Percentiles rank a stretch among this genome's conserved stretches.
phyloP scores from a whole-genome alignment of 2,797 vertebrate species.

The Aselliscus stoliczkanus region DNA sequence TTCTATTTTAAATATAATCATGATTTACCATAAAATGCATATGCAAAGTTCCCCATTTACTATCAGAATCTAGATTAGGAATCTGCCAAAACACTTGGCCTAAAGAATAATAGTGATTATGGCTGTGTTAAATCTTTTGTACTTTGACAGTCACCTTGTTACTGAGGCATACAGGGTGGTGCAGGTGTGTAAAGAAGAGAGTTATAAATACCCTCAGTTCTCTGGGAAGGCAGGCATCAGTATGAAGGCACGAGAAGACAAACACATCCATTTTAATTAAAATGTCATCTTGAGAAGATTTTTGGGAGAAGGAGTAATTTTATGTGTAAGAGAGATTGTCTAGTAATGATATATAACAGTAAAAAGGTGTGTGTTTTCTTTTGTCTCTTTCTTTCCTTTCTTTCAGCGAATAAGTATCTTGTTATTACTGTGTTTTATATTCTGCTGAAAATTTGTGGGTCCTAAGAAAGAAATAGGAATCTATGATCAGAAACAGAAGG shows the following conservation, averaged over 20 bases:
- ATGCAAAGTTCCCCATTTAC: conserved; percentile 2
- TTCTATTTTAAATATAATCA: conserved; percentile 20
- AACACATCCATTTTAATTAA: conserved; percentile 47
- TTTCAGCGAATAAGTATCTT: not conserved
- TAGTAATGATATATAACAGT: conserved; percentile 24
- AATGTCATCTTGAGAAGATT: conserved; percentile 15
- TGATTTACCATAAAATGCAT: not conserved
- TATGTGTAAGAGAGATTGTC: conserved; percentile 18
- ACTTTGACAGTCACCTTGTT: conserved; percentile 28
- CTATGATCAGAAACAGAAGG: not conserved
- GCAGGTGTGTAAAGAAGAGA: not conserved
- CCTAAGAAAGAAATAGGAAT: conserved; percentile 2
- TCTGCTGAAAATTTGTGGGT: conserved; percentile 3
- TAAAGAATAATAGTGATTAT: conserved; percentile 21
- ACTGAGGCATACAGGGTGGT: not conserved
- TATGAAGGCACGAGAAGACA: not conserved
- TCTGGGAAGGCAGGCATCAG: not conserved
- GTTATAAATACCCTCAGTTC: conserved; percentile 1
- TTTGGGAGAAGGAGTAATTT: conserved; percentile 35
- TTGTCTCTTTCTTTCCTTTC: not conserved
- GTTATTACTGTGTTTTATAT: conserved; percentile 25
- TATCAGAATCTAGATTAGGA: conserved; percentile 28
- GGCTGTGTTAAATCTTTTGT: not conserved
- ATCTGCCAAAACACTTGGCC: conserved; percentile 24
- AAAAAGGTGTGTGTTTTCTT: not conserved